phyloP scores from a whole-genome alignment of 2,888 invertebrate species.

The Campoplex capitator region DNA sequence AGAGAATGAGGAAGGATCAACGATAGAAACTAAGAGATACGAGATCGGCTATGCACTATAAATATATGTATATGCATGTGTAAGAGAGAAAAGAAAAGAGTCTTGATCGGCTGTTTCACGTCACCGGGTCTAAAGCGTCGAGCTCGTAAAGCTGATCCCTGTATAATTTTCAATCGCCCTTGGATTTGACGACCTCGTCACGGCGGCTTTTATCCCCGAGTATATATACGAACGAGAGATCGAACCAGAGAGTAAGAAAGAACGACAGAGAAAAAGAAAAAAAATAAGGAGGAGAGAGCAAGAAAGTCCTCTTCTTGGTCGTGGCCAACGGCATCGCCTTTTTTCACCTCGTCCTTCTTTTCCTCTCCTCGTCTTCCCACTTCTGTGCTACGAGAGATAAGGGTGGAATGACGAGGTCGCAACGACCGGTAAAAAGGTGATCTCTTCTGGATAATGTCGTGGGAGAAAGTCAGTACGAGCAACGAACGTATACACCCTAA shows the following conservation, averaged over 20 bases:
- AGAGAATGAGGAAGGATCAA: conserved; percentile 9
- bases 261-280: conserved; percentile 22
- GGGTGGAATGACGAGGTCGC: conserved; percentile 84
- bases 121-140: conserved; percentile 77
- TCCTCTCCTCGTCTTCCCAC: conserved; percentile 69
- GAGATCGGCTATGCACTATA: conserved; percentile 34
- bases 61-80: conserved; percentile 47
- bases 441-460: conserved; percentile 82
- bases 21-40: conserved; percentile 31
- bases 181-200: conserved; percentile 84
- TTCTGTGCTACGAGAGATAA: conserved; percentile 80
- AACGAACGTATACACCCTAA: conserved; percentile 66
- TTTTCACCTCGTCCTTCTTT: conserved; percentile 66
- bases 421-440: conserved; percentile 85
- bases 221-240: conserved; percentile 44
- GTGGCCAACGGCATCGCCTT: conserved; percentile 65
- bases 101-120: conserved; percentile 71
- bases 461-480: conserved; percentile 69
- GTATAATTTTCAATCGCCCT: conserved; percentile 85
- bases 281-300: background rate
- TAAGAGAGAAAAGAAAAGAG: conserved; percentile 63
- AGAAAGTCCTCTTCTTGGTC: conserved; percentile 45
- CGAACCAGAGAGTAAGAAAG: conserved; percentile 16
- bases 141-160: conserved; percentile 84
- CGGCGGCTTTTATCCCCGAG: conserved; percentile 67